Evolutionary conservation across 2,888 invertebrate genomes (phyloP).

Genomic region (Portevinia maculata): DNA sequence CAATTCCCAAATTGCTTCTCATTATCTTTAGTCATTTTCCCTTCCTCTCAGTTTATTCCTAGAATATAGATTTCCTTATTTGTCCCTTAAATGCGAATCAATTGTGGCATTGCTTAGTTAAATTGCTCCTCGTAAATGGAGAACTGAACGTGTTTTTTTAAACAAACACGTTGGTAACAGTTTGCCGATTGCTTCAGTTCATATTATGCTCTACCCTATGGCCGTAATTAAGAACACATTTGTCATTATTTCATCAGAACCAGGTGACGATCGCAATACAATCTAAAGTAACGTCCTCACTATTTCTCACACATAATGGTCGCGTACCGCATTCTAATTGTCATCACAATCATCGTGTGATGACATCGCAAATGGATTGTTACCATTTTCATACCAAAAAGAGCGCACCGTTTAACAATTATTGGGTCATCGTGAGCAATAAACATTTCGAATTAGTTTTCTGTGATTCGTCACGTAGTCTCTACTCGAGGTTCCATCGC

Average conservation of each 20-base stretch:
- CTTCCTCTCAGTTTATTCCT: too few species aligned
- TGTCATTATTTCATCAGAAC: background rate
- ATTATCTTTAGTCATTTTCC: too few species aligned
- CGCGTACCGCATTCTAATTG: constrained; percentile 15
- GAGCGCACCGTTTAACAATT: background rate
- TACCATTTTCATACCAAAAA: background rate
- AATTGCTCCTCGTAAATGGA: too few species aligned
- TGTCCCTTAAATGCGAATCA: too few species aligned
- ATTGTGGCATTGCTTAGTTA: too few species aligned
- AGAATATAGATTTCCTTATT: too few species aligned
- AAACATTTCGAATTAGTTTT: background rate
- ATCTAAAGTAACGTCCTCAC: background rate
- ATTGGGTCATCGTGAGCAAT: background rate
- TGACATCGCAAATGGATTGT: background rate
- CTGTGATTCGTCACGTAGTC: background rate
- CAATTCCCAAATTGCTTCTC: too few species aligned
- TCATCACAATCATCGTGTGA: constrained; percentile 9
- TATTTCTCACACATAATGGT: background rate
- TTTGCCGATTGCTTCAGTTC: too few species aligned
- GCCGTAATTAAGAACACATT: too few species aligned
- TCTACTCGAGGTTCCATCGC: background rate
- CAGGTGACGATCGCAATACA: too few species aligned
- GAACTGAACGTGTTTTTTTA: too few species aligned
- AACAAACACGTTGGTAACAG: too few species aligned
- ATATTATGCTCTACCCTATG: background rate